Base-by-base conservation (phyloP, 1,140 invertebrate species). In the Drosophila pallidifrons region DNA sequence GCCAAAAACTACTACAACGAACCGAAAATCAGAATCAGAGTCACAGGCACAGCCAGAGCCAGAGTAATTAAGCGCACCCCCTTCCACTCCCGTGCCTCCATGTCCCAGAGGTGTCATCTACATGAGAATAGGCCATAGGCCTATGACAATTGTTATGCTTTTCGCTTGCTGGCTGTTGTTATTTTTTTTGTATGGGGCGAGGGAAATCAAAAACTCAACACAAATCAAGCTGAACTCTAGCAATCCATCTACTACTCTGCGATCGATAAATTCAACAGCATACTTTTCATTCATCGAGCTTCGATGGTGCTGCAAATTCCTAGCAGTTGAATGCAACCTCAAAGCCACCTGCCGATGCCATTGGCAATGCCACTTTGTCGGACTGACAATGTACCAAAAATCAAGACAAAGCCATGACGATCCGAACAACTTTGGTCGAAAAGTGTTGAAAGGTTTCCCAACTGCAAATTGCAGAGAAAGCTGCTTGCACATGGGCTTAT, bases 401-500 rank as follows among this genome's bases (percentile, higher is more conserved):
- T 60, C 11, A 54, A 61, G 70, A 47, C 59, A 55, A 60, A 35
- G 66, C 43, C 51, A 68, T 78, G 47, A 45, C 49, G 35, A 59
- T 38, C 52, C 52, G 57, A 32, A 32, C 30, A n/a, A 28, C 28
- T 8, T 25, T 32, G 49, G 3, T n/a, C 35, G 3, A 20, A 38
- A 49, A 51, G 16, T 49, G 35, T 67, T 59, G 47, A 74, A 74
- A 74, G 58, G 41, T 41, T 35, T 57, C 2, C 35, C 59, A 77
- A 51, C 52, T 46, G 57, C 65, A 74, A 74, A 74, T 60, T 69
- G 71, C 55, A 60, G 43, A 15, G 41, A 59, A 25, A 72, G 61
- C 46, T 76, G 60, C 63, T 63, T 75, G 58, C 47, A 15, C 28
- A 66, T 16, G 43, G 28, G 43, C 11, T 32, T 8, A 3, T 5